Base-by-base conservation (phyloP, 1,140 invertebrate genomes). In the Drosophila takahashii region DNA sequence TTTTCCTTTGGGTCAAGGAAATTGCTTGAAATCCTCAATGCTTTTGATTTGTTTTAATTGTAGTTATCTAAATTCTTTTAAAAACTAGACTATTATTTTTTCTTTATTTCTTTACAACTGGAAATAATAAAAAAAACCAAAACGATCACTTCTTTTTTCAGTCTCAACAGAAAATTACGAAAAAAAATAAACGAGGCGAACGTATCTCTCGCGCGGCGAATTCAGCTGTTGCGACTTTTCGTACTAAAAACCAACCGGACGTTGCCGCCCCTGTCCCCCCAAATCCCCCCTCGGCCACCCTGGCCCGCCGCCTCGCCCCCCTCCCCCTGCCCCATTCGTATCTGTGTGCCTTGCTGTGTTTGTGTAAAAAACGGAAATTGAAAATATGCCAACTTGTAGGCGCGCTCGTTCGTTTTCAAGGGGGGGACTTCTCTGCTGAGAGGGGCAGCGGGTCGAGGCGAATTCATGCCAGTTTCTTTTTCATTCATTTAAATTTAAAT, bases 361-460 rank as follows among this genome's bases (percentile, higher is more conserved):
- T 87, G 72, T 83, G 61, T 81, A 70, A 70, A 75, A 91, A 91
- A 91, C 90, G 90, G 90, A 91, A 91, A 91, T 91, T 91, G 90
- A 91, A 91, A 91, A 91, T 91, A 91, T 91, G 90, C 90, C 90
- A 91, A 91, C 90, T 91, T 91, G 90, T 91, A 91, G 90, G 90
- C 90, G 90, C 90, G 84, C 79, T 89, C 76, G 76, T 54, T 86
- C 61, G 80, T 57, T 57, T 77, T 58, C 59, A 45, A 42, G 61
- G 60, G 61, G 60, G 29, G 27, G 26, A 22, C 36, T 34, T 37
- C n/a, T 32, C n/a, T n/a, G n/a, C n/a, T 29, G 2, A 58, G 56
- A 26, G 69, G 66, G 13, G 32, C 7, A 59, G 69, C 62, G 66
- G 66, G 66, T 70, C 52, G 73, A 50, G 74, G 76, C 84, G 80